Evolutionary conservation across 2,888 invertebrate genomes (phyloP).

Genomic region (Campaea margaritaria): DNA sequence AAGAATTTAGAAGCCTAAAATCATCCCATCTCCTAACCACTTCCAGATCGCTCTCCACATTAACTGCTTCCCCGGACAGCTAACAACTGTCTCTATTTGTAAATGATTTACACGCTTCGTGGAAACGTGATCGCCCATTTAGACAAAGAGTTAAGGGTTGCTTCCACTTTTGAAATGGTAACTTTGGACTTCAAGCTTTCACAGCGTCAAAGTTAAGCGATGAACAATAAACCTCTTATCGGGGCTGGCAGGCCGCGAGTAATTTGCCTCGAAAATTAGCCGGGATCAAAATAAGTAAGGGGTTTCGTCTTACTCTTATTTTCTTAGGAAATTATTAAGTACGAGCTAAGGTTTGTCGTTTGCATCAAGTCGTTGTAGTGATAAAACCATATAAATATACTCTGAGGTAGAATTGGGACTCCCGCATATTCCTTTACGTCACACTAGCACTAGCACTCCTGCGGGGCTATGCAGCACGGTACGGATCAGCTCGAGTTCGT

Average conservation of each 20-base stretch:
- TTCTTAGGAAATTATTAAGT: slow-evolving; percentile 1
- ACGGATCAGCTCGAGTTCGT: too few relatives aligned
- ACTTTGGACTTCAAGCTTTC: slow-evolving; percentile 43
- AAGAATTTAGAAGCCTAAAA: not conserved
- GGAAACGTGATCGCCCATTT: slow-evolving; percentile 43
- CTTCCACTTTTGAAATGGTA: slow-evolving; percentile 37
- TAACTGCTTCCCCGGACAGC: not conserved
- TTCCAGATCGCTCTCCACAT: not conserved
- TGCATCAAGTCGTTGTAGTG: too few relatives aligned
- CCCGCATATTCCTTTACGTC: too few relatives aligned
- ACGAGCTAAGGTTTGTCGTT: too few relatives aligned
- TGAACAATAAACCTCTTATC: slow-evolving; percentile 45
- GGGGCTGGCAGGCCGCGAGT: slow-evolving; percentile 42
- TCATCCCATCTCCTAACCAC: not conserved
- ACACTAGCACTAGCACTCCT: too few relatives aligned
- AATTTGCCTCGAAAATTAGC: slow-evolving; percentile 42
- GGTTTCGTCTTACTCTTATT: slow-evolving; percentile 6
- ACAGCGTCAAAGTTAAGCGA: slow-evolving; percentile 43
- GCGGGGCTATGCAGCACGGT: too few relatives aligned
- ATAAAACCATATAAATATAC: too few relatives aligned
- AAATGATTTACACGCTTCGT: slow-evolving; percentile 38
- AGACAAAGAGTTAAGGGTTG: slow-evolving; percentile 41
- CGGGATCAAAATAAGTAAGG: slow-evolving; percentile 23
- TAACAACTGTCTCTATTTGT: slow-evolving; percentile 28
- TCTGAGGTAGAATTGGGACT: too few relatives aligned